Percentiles rank a stretch among this genome's conserved stretches.
phyloP scores from a whole-genome alignment of 30 jellyfish, hydroid and myxozoan genomes.

The Cassiopea andromeda region DNA sequence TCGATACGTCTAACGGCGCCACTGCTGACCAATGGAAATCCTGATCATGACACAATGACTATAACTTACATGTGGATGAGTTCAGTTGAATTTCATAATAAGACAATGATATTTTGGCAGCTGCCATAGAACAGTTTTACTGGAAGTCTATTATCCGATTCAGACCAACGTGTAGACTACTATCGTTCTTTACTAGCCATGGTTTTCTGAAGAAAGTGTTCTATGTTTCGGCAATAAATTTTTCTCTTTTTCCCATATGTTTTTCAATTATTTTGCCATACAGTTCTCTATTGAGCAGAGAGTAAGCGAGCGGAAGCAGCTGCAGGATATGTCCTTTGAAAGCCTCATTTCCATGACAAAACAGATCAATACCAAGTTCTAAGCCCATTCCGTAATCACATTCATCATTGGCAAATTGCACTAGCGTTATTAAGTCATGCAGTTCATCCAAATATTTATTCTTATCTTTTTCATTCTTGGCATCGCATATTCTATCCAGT shows the following conservation, averaged over 20 bases:
- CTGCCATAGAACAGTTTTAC: too few relatives aligned
- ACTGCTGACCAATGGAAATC: constrained; percentile 10
- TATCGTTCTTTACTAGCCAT: too few relatives aligned
- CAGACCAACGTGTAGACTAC: too few relatives aligned
- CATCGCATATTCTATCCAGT: constrained; percentile 57
- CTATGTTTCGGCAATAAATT: not conserved
- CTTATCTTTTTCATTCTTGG: constrained; percentile 53
- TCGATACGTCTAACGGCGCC: constrained; percentile 57
- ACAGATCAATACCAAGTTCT: constrained; percentile 89
- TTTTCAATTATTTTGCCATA: constrained; percentile 61
- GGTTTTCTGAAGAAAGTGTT: not conserved
- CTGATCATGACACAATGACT: not conserved
- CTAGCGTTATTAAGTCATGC: constrained; percentile 79
- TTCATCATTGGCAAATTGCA: constrained; percentile 95
- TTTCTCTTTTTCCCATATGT: constrained; percentile 67
- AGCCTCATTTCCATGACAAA: constrained; percentile 65
- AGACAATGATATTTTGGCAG: not conserved
- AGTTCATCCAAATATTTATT: constrained; percentile 71
- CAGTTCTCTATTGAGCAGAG: constrained; percentile 63
- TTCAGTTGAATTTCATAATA: not conserved
- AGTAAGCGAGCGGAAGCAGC: constrained; percentile 85
- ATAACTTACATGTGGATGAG: not conserved
- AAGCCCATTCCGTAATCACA: constrained; percentile 98
- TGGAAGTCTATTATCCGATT: too few relatives aligned
- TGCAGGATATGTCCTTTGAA: constrained; percentile 48